These are phyloP conservation scores for Noctilio leporinus DNA, from an alignment of 2,113 vertebrate species.

Conservation along the genomic window DNA sequence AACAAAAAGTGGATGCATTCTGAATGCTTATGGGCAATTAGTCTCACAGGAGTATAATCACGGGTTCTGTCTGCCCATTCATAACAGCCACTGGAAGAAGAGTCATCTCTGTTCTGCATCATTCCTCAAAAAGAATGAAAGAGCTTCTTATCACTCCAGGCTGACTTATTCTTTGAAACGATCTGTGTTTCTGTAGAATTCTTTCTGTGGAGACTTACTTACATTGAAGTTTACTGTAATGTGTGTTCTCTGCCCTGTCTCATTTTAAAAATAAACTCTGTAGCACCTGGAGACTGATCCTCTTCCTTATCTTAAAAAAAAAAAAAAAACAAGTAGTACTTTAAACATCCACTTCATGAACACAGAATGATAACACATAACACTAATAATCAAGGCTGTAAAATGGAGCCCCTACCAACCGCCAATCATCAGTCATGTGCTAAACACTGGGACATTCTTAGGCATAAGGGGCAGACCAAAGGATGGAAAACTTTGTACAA, in stretches of 20 bases:
- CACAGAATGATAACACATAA: not conserved
- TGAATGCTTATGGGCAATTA: not conserved
- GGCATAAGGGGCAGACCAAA: not conserved
- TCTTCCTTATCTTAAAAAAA: slow-evolving; percentile 6
- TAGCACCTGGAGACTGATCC: not conserved
- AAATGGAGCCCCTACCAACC: not conserved
- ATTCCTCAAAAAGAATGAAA: not conserved
- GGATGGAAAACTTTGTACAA: not conserved
- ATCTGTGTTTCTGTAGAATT: not conserved
- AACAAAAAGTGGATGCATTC: not conserved
- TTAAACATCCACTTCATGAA: not conserved
- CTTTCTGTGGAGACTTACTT: not conserved
- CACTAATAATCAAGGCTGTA: not conserved
- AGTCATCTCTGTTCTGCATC: not conserved
- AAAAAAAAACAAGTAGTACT: not conserved
- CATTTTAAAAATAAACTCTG: not conserved
- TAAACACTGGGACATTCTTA: not conserved
- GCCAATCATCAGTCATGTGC: not conserved
- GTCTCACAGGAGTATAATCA: not conserved
- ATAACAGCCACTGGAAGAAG: not conserved
- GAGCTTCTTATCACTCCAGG: not conserved
- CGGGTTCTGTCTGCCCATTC: not conserved
- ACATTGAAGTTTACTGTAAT: not conserved
- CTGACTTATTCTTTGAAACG: not conserved
- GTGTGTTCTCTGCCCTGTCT: not conserved